Conservation (phyloP, 2,113 vertebrate genomes). For the Cathartes aura region DNA sequence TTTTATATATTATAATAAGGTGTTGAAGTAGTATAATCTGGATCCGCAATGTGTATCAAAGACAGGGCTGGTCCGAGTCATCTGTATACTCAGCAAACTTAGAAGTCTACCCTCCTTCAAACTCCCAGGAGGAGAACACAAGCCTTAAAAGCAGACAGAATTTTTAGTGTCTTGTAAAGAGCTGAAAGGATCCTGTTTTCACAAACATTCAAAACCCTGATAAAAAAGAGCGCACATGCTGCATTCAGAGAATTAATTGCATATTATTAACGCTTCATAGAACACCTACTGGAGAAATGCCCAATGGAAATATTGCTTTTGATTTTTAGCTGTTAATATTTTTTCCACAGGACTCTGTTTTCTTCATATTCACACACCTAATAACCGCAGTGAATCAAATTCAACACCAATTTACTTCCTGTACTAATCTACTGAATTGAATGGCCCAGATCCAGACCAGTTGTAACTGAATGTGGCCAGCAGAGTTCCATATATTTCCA, state of each 20-base stretch:
- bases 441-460: background rate
- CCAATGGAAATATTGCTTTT: background rate
- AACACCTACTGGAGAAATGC: background rate
- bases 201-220: background rate
- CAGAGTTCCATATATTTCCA: background rate
- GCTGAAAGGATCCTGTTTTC: background rate
- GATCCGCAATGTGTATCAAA: background rate
- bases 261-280: background rate
- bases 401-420: conserved; percentile 6
- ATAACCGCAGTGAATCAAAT: background rate
- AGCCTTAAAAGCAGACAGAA: background rate
- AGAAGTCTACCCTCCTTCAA: background rate
- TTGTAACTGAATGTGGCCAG: background rate
- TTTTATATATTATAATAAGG: background rate
- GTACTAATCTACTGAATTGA: background rate
- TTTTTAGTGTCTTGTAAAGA: background rate
- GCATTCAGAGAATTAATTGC: background rate
- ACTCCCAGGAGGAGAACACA: background rate
- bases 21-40: background rate
- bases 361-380: conserved; percentile 1
- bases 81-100: background rate
- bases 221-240: background rate
- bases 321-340: conserved; percentile 8
- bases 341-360: conserved; percentile 16
- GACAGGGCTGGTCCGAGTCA: background rate